Evolutionary conservation across 1,140 invertebrate species (phyloP).

Genomic region (Manduca sexta): DNA sequence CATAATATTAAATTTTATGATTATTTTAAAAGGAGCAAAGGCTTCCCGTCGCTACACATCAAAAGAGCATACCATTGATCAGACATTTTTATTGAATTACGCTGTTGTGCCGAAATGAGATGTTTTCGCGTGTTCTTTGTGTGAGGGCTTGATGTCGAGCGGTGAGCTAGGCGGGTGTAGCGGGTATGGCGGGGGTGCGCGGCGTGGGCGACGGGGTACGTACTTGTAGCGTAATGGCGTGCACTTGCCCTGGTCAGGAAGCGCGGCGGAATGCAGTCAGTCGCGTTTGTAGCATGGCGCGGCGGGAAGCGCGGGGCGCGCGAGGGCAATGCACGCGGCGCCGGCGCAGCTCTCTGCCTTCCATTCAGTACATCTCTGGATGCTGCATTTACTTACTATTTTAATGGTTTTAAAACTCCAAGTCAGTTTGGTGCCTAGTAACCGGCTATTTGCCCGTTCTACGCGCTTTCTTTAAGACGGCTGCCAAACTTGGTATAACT

Average conservation of each 20-base stretch:
- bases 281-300: conserved; percentile 49
- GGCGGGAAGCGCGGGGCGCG: conserved; percentile 26
- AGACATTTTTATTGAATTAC: conserved; percentile 25
- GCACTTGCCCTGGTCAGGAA: conserved; percentile 71
- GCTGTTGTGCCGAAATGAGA: conserved; percentile 20
- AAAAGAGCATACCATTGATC: conserved; percentile 23
- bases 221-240: conserved; percentile 60
- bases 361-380: conserved; percentile 55
- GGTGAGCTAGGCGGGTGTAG: too few relatives aligned
- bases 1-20: conserved; percentile 46
- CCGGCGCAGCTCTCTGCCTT: conserved; percentile 54
- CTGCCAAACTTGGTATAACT: conserved; percentile 6
- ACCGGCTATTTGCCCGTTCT: too few relatives aligned
- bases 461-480: background rate
- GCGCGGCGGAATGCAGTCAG: conserved; percentile 68
- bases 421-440: background rate
- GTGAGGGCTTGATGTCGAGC: conserved; percentile 15
- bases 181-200: conserved; percentile 1
- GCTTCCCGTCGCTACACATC: conserved; percentile 19
- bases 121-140: conserved; percentile 34
- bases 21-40: conserved; percentile 39
- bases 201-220: conserved; percentile 19
- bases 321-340: conserved; percentile 64
- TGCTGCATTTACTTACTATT: conserved; percentile 53
- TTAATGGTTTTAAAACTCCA: conserved; percentile 15